Base-by-base conservation (phyloP, 1,140 invertebrate species). In the Heliconius melpomene region DNA sequence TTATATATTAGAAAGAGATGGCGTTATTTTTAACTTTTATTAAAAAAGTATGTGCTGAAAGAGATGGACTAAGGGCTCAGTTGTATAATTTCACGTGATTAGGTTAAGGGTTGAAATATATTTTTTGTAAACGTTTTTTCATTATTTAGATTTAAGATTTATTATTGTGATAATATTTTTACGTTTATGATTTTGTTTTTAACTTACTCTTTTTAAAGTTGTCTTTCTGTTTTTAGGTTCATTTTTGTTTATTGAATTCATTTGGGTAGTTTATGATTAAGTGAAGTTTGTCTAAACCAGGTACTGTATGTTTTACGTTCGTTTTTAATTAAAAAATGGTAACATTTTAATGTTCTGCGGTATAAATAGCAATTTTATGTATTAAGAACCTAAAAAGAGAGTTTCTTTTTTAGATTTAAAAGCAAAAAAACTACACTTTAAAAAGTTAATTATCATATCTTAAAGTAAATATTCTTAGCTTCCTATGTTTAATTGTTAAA, bases 111-210 rank as follows among this genome's bases (percentile, higher is more conserved):
- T 66, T 26, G 23, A 66, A 29, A 29, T 66, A 66, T 77, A 74
- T 77, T 79, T 84, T 80, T 82, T 80, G 76, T 84, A 66, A 77
- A 79, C 40, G 73, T 78, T 84, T 78, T 84, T 80, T 82, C 26
- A 72, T 75, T 60, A 60, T 82, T 80, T 82, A 79, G 75, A 77
- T 36, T 32, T 79, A 81, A 84, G 83, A 79, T 79, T 66, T 50
- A 75, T 77, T 81, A 82, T 83, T 84, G 83, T 84, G 83, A 84
- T 84, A 84, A 79, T 82, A 81, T 77, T 81, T 84, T 82, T 81
- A 84, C 76, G 72, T 20, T 82, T 80, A 79, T 66, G 40, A 79
- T 79, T 83, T 84, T n/a, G n/a, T 73, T 78, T 38, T 76, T 38
- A 77, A 50, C 57, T 18, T 66, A 54, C 23, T 73, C 18, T 29